These are phyloP conservation scores for Athene cunicularia DNA, from an alignment of 2,113 vertebrate species.

Conservation along the genomic window DNA sequence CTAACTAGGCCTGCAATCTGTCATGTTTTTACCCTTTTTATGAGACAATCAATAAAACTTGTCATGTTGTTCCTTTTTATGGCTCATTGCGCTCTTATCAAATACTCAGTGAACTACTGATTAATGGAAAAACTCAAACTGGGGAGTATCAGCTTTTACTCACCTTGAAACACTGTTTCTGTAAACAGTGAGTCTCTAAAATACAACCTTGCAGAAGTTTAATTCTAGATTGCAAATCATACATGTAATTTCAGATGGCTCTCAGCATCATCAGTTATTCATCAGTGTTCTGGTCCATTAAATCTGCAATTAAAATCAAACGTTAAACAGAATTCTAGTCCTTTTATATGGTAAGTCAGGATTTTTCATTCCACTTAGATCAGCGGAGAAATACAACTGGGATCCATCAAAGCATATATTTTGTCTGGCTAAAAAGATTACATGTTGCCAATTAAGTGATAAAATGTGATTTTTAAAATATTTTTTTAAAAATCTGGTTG, in stretches of 20 bases:
- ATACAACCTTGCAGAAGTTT: neutral
- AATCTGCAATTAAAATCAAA: slow-evolving; percentile 52
- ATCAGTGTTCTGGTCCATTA: neutral
- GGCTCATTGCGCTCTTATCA: slow-evolving; percentile 23
- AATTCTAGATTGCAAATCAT: neutral
- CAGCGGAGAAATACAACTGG: slow-evolving; percentile 6
- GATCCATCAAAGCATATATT: slow-evolving; percentile 16
- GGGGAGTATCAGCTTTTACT: slow-evolving; percentile 17
- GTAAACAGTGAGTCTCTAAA: neutral
- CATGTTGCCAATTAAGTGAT: neutral
- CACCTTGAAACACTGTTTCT: neutral
- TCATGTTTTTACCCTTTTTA: slow-evolving; percentile 38
- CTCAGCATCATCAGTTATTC: slow-evolving; percentile 14
- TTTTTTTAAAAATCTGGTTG: neutral
- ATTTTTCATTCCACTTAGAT: slow-evolving; percentile 1
- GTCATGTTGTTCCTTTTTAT: slow-evolving; percentile 36
- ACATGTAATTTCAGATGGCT: neutral
- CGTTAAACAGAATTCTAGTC: neutral
- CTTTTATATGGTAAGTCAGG: slow-evolving; percentile 39
- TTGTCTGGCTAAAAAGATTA: slow-evolving; percentile 27
- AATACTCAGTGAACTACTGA: slow-evolving; percentile 37
- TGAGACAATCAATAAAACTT: slow-evolving; percentile 42
- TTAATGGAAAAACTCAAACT: slow-evolving; percentile 22
- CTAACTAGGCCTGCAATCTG: neutral
- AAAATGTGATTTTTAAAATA: neutral